These are phyloP conservation scores for Pluvialis apricaria DNA, from an alignment of 2,113 vertebrate genomes.

Conservation along the genomic window DNA sequence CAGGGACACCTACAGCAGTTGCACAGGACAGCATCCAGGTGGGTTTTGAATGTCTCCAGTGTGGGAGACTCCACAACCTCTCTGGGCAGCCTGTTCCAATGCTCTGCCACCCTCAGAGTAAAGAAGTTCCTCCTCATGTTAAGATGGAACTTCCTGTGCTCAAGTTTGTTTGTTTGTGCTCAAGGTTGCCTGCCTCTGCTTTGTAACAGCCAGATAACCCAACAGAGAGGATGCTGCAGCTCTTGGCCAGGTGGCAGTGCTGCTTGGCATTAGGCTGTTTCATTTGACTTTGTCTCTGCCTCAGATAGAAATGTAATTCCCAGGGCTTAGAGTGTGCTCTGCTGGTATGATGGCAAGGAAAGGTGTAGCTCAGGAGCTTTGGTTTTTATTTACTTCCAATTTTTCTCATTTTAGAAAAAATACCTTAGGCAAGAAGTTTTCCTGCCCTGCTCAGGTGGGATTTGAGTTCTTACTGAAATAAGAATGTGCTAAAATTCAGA, in stretches of 20 bases:
- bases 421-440: not conserved
- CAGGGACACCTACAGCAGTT: too few species aligned
- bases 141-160: too few species aligned
- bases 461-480: not conserved
- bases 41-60: too few species aligned
- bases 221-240: not conserved
- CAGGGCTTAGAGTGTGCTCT: not conserved
- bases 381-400: not conserved
- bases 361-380: not conserved
- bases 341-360: not conserved
- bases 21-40: too few species aligned
- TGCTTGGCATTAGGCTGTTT: not conserved
- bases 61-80: too few species aligned
- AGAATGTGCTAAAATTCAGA: not conserved
- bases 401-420: not conserved
- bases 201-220: not conserved
- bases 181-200: not conserved
- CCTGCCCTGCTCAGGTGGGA: not conserved
- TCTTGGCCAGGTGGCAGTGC: fast-evolving
- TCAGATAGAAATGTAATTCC: not conserved
- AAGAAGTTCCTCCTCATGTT: too few species aligned
- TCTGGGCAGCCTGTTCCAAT: too few species aligned
- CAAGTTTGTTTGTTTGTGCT: too few species aligned
- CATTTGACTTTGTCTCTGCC: not conserved
- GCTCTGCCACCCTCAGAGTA: too few species aligned